Conservation (phyloP, 2,888 invertebrate genomes). For the Hydriomena furcata region DNA sequence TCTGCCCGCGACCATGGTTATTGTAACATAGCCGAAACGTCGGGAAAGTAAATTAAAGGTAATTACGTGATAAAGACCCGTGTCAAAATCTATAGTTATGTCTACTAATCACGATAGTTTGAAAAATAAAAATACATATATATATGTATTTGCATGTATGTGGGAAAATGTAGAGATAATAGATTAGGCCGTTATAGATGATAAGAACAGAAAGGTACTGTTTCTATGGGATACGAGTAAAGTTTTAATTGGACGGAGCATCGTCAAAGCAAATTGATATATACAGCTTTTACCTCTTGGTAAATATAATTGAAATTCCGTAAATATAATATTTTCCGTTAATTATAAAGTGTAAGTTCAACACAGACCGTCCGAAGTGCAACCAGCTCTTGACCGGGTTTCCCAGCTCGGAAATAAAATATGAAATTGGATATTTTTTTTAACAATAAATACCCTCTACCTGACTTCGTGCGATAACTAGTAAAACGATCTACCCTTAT, state of each 20-base stretch:
- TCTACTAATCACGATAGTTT: too few species aligned
- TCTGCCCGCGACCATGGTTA: too few species aligned
- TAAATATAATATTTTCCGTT: slow-evolving; percentile 17
- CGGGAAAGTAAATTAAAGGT: too few species aligned
- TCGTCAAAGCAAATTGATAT: slow-evolving; percentile 15
- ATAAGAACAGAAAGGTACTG: too few species aligned
- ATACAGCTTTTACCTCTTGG: slow-evolving; percentile 4
- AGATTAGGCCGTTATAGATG: too few species aligned
- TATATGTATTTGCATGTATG: too few species aligned
- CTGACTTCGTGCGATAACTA: slow-evolving; percentile 33
- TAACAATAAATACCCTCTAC: slow-evolving; percentile 34
- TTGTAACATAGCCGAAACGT: too few species aligned
- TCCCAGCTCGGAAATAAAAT: slow-evolving; percentile 27
- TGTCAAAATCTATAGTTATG: too few species aligned
- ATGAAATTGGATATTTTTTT: slow-evolving; percentile 34
- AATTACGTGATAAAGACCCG: too few species aligned
- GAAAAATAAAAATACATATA: too few species aligned
- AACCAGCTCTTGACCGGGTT: slow-evolving; percentile 26
- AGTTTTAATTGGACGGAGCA: slow-evolving; percentile 10
- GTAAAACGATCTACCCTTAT: slow-evolving; percentile 33
- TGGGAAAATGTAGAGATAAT: too few species aligned
- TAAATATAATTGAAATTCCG: slow-evolving; percentile 6
- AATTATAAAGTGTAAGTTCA: slow-evolving; percentile 22
- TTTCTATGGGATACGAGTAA: neutral
- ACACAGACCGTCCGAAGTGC: slow-evolving; percentile 13